Evolutionary conservation across 2,797 vertebrate genomes (phyloP).

Genomic region (Epinephelus awoara): DNA sequence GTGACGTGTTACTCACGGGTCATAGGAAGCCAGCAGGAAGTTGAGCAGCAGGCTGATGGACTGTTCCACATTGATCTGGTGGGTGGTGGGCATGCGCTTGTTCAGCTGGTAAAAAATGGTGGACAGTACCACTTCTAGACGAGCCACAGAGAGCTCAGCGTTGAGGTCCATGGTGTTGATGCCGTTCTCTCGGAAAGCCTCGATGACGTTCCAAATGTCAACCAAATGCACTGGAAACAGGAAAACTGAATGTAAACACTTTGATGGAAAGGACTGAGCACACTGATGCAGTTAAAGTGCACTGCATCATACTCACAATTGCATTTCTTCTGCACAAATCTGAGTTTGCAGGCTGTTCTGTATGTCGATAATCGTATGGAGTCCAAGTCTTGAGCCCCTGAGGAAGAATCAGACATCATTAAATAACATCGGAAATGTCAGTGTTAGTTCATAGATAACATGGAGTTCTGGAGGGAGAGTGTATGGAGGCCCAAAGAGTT

Average conservation of each 20-base stretch:
- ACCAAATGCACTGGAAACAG: conserved; percentile 92
- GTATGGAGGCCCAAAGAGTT: neutral
- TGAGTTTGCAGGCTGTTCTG: conserved; percentile 98
- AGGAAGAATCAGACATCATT: conserved; percentile 53
- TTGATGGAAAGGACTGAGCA: accelerated
- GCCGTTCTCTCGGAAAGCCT: conserved; percentile 95
- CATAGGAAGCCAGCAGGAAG: conserved; percentile 96
- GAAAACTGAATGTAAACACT: neutral
- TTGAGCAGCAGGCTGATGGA: conserved; percentile 96
- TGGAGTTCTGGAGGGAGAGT: neutral
- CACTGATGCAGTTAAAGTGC: neutral
- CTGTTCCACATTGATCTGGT: conserved; percentile 97
- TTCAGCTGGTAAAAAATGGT: conserved; percentile 98
- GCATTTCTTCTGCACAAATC: conserved; percentile 99
- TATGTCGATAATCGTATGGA: conserved; percentile 98
- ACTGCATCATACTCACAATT: conserved; percentile 90
- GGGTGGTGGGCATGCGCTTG: conserved; percentile 97
- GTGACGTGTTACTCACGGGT: conserved; percentile 90
- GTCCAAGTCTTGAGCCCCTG: conserved; percentile 98
- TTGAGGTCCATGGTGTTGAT: conserved; percentile 94
- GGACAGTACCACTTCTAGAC: conserved; percentile 94
- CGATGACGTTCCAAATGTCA: conserved; percentile 99
- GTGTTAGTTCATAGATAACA: neutral
- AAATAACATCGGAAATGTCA: conserved; percentile 25
- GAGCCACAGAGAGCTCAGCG: conserved; percentile 92